A percentile compares a stretch with the other conserved stretches of the same genome.
These are phyloP conservation scores for Acleris laterana DNA, from an alignment of 2,888 invertebrate genomes.

Conservation along the genomic window DNA sequence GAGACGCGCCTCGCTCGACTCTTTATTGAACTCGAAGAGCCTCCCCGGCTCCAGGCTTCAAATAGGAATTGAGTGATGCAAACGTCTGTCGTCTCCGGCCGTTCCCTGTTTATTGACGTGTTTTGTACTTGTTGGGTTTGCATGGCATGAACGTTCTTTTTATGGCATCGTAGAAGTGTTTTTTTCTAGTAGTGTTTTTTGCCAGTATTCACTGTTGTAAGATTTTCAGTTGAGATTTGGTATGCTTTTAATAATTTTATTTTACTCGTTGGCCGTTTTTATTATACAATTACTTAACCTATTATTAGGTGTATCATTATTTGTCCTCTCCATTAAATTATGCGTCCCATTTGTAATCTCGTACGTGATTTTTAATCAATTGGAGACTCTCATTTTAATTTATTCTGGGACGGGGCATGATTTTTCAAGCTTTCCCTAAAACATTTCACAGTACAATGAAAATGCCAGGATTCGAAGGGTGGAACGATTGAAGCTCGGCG, in stretches of 20 bases:
- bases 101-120: conserved; percentile 44
- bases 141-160: conserved; percentile 77
- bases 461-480: conserved; percentile 15
- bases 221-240: conserved; percentile 53
- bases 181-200: conserved; percentile 62
- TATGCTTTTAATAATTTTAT: conserved; percentile 59
- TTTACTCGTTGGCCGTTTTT: not conserved
- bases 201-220: conserved; percentile 63
- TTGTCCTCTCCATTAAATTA: conserved; percentile 4
- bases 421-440: conserved; percentile 19
- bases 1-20: conserved; percentile 83
- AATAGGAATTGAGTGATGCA: conserved; percentile 61
- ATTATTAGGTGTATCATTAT: not conserved
- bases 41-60: conserved; percentile 46
- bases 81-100: conserved; percentile 48
- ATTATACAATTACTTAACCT: not conserved
- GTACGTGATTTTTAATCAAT: conserved; percentile 23
- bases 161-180: conserved; percentile 57
- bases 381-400: conserved; percentile 24
- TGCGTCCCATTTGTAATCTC: not conserved
- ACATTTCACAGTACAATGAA: conserved; percentile 11
- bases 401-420: conserved; percentile 12
- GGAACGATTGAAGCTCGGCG: conserved; percentile 48
- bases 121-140: conserved; percentile 56
- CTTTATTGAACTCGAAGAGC: conserved; percentile 52